These are phyloP conservation scores for Acanthochromis polyacanthus DNA, from an alignment of 2,113 vertebrate species.

Conservation along the genomic window DNA sequence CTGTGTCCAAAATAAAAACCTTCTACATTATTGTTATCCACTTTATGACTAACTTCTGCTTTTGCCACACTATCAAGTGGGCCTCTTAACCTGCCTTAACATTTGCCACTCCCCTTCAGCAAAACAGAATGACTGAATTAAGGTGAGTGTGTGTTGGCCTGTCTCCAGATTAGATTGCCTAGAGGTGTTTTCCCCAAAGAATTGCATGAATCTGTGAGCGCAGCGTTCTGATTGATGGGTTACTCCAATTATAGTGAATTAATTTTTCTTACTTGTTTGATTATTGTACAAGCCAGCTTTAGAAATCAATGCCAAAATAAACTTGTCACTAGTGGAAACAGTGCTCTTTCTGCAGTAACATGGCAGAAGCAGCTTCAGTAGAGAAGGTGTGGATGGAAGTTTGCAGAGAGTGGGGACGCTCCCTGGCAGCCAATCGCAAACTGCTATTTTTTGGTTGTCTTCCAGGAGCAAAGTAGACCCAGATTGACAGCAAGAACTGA, in stretches of 20 bases:
- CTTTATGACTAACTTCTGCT: neutral
- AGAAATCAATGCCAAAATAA: conserved; percentile 41
- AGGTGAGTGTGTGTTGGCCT: conserved; percentile 31
- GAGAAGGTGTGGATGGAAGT: conserved; percentile 11
- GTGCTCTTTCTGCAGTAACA: conserved; percentile 31
- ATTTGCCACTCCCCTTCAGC: conserved; percentile 38
- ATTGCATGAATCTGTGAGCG: neutral
- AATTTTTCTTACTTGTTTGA: neutral
- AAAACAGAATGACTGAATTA: conserved; percentile 22
- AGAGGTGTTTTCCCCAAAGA: conserved; percentile 8
- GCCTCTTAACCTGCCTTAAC: conserved; percentile 10
- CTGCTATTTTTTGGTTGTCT: conserved; percentile 54
- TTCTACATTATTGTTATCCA: neutral
- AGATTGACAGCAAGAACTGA: conserved; percentile 54
- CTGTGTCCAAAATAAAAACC: neutral
- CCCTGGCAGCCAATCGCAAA: conserved; percentile 57
- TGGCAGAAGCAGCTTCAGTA: conserved; percentile 32
- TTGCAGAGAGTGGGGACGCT: conserved; percentile 57
- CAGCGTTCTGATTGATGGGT: conserved; percentile 10
- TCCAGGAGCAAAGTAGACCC: conserved; percentile 64
- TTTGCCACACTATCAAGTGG: neutral
- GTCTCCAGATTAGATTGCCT: conserved; percentile 15
- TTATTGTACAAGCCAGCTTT: neutral
- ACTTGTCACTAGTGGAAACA: conserved; percentile 20
- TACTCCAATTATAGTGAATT: neutral